Conservation (phyloP, 2,797 vertebrate genomes). For the Telmatherina bonti region DNA sequence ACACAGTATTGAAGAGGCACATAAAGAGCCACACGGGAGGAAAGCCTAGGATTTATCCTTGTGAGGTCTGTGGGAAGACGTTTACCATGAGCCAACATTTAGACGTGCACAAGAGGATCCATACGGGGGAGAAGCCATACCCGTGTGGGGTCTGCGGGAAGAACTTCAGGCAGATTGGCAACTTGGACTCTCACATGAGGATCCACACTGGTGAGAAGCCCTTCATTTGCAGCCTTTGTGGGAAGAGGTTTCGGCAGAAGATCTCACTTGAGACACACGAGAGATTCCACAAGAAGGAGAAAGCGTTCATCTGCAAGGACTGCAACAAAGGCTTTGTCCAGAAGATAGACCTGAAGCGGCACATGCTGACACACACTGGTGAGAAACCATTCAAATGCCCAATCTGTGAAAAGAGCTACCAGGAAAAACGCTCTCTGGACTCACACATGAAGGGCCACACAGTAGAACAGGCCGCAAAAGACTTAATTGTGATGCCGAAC, state of each 20-base stretch:
- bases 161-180: slow-evolving; percentile 71
- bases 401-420: slow-evolving; percentile 67
- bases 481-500: background rate
- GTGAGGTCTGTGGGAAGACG: slow-evolving; percentile 67
- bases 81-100: slow-evolving; percentile 76
- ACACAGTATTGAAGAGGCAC: slow-evolving; percentile 67
- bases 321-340: slow-evolving; percentile 74
- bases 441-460: slow-evolving; percentile 71
- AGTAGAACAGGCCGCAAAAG: slow-evolving; percentile 28
- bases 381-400: slow-evolving; percentile 75
- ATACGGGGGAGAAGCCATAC: slow-evolving; percentile 75
- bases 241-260: slow-evolving; percentile 76
- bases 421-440: slow-evolving; percentile 73
- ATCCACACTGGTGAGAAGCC: slow-evolving; percentile 75
- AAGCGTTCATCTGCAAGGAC: slow-evolving; percentile 56
- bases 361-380: slow-evolving; percentile 73
- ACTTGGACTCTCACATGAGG: slow-evolving; percentile 73
- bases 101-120: slow-evolving; percentile 75
- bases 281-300: slow-evolving; percentile 77
- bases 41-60: slow-evolving; percentile 61
- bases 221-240: slow-evolving; percentile 75
- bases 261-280: slow-evolving; percentile 75
- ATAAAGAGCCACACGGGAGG: slow-evolving; percentile 68
- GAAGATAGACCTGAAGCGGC: slow-evolving; percentile 75
- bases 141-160: slow-evolving; percentile 67